Evolutionary conservation across 2,113 vertebrate genomes (phyloP), one percentile per base, ranked within the genome.

Genomic region (Bubalus kerabau): DNA sequence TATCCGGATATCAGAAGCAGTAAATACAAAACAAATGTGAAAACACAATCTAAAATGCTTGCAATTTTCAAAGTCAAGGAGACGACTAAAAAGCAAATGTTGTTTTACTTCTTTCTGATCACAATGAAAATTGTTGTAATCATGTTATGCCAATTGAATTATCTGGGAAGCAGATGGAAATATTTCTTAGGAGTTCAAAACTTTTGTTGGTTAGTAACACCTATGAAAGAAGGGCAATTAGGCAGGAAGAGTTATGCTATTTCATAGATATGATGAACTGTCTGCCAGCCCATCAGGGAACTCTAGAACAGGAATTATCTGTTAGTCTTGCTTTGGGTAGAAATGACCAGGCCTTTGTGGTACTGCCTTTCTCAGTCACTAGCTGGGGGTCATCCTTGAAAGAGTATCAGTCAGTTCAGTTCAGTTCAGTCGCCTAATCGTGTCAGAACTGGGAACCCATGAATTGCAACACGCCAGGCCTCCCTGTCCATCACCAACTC

Each of bases 381-480:
- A 82, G 8, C 28, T 83, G 7, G 21, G 8, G 2, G 2, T 6
- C 24, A 83, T 64, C 17, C 9, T 59, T 52, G 5, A 26, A 57
- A 82, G 15, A 32, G 60, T 32, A 32, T 32, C 30, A 32, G 60
- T 64, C 30, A 64, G 14, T 16, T 64, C 30, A 64, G 60, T 64
- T 64, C 28, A 62, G 28, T 62, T 62, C 13, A 62, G 28, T 62
- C 3, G 0, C 60, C 28, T 6, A 16, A 13, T 62, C 1, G 1
- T 64, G 30, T 64, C 30, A 1, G 7, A 64, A 48, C 48, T 48
- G 48, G 48, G 48, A 48, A 48, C 1, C 60, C 60, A 64, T 3
- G 60, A 62, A 32, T 7, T 1, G 0, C 14, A 62, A 28, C 14
- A 62, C 0, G 0, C 14, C 60, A 62, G 30, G 60, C 28, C 28